Evolutionary conservation across 1,140 invertebrate species (phyloP), one percentile per base, ranked within the genome.

Genomic region (Eufriesea mexicana): DNA sequence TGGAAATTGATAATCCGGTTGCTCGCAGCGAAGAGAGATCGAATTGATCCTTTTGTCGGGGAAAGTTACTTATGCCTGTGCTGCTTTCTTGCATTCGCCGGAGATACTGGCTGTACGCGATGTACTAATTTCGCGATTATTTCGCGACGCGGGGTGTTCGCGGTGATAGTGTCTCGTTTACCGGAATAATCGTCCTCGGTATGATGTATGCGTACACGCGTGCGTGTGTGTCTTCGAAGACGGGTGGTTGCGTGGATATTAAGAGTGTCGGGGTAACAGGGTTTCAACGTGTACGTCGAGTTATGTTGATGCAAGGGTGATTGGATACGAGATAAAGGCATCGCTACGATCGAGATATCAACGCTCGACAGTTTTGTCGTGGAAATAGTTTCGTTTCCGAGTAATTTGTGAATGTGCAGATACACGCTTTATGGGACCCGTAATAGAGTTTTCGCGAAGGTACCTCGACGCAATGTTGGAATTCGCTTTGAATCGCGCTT

Each of bases 1-100:
- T 35, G 35, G 61, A 66, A 57, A 66, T 75, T 73, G 18, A 73
- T 54, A 61, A 72, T 79, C 20, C 45, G 25, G 0, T 42, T 47
- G 18, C 18, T 59, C 5, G 49, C 5, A 14, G n/a, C 25, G 45
- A 51, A 9, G 5, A 20, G 9, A 18, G 45, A 1, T 68, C 4
- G 10, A 66, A 42, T 73, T 25, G 25, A 59, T 68, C 18, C 25
- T 12, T 68, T 25, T 16, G 45, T 6, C 7, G 12, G 5, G n/a
- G n/a, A 14, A 6, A 47, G 35, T 14, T 45, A 66, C 45, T 66
- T 42, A 45, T n/a, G 42, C 45, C 64, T 66, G 20, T n/a, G 35
- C 12, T 45, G 64, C 10, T 45, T 45, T 45, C 20, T 66, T 45
- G 35, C 18, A 6, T 5, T 45, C 64, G 20, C 20, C 1, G 0